Evolutionary conservation across 2,888 invertebrate species (phyloP).

Genomic region (Acanthosoma haemorrhoidale): DNA sequence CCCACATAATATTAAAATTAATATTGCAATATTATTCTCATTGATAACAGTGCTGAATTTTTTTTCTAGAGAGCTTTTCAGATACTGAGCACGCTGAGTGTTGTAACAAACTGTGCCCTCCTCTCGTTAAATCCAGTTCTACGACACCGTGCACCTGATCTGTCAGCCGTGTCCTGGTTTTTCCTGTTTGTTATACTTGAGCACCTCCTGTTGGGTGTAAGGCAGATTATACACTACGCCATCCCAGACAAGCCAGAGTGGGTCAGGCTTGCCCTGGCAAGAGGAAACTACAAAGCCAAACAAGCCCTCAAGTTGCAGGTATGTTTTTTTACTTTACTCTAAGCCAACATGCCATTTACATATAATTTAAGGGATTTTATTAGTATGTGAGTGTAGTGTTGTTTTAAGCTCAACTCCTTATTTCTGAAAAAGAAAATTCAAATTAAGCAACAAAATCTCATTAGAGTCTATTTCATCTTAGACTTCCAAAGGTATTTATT

Average conservation of each 20-base stretch:
- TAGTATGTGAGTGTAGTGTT: no score
- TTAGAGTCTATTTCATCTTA: no score
- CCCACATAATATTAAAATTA: neutral
- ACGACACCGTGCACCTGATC: slow-evolving; percentile 47
- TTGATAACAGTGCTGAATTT: neutral
- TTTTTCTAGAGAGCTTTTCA: slow-evolving; percentile 57
- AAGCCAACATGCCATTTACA: no score
- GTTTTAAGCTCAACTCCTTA: no score
- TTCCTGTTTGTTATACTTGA: slow-evolving; percentile 63
- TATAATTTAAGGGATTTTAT: no score
- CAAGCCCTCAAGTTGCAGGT: slow-evolving; percentile 57
- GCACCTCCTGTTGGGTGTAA: slow-evolving; percentile 60
- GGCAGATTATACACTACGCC: slow-evolving; percentile 59
- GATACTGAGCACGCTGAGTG: slow-evolving; percentile 60
- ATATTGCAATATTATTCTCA: neutral
- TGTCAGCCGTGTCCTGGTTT: slow-evolving; percentile 50
- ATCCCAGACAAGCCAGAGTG: slow-evolving; percentile 67
- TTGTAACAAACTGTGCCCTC: slow-evolving; percentile 69
- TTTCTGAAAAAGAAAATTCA: no score
- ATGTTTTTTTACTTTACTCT: no score
- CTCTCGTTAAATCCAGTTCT: slow-evolving; percentile 63
- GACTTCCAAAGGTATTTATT: no score
- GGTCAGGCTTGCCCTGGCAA: slow-evolving; percentile 59
- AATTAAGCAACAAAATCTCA: no score
- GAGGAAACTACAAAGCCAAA: slow-evolving; percentile 57